Percentiles rank a stretch among this genome's conserved stretches.
Conservation (phyloP, 2,113 vertebrate species). For the Microcebus ravelobensis region DNA sequence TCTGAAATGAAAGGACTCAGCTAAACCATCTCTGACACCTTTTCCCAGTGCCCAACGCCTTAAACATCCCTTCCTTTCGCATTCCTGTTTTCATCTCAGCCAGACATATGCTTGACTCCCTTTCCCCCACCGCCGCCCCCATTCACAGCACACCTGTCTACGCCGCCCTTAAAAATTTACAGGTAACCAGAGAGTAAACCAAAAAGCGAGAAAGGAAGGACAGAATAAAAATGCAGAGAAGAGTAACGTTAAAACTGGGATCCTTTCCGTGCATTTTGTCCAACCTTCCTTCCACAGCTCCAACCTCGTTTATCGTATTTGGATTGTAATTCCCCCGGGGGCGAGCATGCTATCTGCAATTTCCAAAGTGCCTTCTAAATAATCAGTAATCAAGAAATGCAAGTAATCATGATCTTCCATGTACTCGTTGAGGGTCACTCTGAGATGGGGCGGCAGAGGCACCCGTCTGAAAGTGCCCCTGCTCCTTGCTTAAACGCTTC, state of each 20-base stretch:
- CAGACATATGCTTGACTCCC: accelerated
- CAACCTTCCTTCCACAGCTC: not conserved
- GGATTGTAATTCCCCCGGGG: not conserved
- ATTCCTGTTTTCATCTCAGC: not conserved
- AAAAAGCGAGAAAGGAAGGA: not conserved
- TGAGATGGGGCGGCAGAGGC: not conserved
- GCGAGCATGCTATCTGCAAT: not conserved
- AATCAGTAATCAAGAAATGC: slow-evolving; percentile 41
- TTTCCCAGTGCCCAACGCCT: not conserved
- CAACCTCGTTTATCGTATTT: not conserved
- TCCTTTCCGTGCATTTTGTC: not conserved
- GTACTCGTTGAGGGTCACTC: not conserved
- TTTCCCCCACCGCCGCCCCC: not conserved
- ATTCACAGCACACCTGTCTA: accelerated
- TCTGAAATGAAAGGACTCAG: not conserved
- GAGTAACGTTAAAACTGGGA: not conserved
- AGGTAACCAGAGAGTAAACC: not conserved
- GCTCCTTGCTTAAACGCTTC: not conserved
- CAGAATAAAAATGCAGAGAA: not conserved
- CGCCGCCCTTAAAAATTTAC: not conserved
- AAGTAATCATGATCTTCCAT: not conserved
- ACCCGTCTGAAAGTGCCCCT: not conserved
- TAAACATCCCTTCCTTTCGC: accelerated
- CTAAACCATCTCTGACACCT: not conserved
- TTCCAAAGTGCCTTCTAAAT: slow-evolving; percentile 53